A percentile compares a stretch with the other conserved stretches of the same genome.
Evolutionary conservation across 2,113 vertebrate genomes (phyloP).

Genomic region (Pipa parva): DNA sequence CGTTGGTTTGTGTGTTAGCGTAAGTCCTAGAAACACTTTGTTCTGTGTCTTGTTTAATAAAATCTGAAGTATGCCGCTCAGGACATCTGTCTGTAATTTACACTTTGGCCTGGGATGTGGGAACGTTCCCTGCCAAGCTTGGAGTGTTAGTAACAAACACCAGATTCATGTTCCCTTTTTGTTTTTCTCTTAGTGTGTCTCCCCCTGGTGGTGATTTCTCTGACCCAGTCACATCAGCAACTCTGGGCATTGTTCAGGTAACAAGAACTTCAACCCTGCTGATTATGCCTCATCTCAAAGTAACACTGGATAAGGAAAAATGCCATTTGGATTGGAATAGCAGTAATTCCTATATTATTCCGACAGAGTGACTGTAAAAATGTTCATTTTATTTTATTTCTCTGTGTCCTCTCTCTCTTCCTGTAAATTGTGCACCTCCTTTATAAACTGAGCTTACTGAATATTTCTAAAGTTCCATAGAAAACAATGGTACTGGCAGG

Average conservation of each 20-base stretch:
- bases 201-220: conserved; percentile 97
- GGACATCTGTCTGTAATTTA: not conserved
- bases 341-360: too few species aligned
- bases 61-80: not conserved
- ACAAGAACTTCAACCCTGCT: fast-evolving
- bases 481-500: too few species aligned
- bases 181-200: conserved; percentile 74
- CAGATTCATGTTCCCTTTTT: not conserved
- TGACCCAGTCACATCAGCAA: conserved; percentile 95
- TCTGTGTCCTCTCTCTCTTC: too few species aligned
- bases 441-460: too few species aligned
- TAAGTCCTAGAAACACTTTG: not conserved
- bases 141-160: not conserved
- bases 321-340: too few species aligned
- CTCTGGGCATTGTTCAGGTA: conserved; percentile 93
- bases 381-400: too few species aligned
- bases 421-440: too few species aligned
- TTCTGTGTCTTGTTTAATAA: not conserved
- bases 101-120: not conserved
- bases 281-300: too few species aligned
- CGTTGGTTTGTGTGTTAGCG: not conserved
- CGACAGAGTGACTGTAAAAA: too few species aligned
- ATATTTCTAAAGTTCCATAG: too few species aligned
- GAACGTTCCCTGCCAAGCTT: not conserved
- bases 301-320: too few species aligned